phyloP scores from a whole-genome alignment of 2,797 vertebrate species.

The Masticophis lateralis region DNA sequence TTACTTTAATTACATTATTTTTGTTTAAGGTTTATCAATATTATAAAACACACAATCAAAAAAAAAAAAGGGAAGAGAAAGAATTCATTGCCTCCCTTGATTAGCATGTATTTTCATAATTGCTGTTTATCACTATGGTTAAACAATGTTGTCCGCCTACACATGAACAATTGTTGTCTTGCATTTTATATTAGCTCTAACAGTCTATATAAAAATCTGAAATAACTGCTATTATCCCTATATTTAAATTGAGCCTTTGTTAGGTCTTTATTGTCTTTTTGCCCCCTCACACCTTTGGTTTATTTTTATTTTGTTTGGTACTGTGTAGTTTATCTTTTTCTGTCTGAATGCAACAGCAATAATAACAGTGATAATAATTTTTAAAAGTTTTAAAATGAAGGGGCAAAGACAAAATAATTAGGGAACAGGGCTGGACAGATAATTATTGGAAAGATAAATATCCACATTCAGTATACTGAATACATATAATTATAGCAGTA shows the following conservation, averaged over 20 bases:
- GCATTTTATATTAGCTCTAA: neutral
- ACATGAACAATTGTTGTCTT: conserved; percentile 5
- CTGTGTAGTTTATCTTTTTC: neutral
- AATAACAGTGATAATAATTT: neutral
- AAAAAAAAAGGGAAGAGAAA: neutral
- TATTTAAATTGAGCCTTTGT: conserved; percentile 1
- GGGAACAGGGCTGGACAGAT: neutral
- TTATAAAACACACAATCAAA: neutral
- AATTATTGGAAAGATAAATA: conserved; percentile 13
- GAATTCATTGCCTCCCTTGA: neutral
- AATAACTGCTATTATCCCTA: neutral
- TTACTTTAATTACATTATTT: neutral
- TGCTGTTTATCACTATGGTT: neutral
- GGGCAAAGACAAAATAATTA: conserved; percentile 19
- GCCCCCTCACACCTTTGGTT: neutral
- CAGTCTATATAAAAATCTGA: neutral
- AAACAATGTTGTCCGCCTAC: conserved; percentile 3
- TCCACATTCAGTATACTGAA: neutral
- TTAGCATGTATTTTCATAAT: conserved; percentile 11
- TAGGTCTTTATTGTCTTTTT: neutral
- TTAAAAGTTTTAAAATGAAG: neutral
- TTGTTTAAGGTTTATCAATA: neutral
- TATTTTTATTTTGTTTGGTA: neutral
- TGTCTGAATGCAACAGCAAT: neutral
- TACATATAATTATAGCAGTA: conserved; percentile 1